Base-by-base conservation (phyloP, 2,888 invertebrate genomes). In the Meta bourneti region DNA sequence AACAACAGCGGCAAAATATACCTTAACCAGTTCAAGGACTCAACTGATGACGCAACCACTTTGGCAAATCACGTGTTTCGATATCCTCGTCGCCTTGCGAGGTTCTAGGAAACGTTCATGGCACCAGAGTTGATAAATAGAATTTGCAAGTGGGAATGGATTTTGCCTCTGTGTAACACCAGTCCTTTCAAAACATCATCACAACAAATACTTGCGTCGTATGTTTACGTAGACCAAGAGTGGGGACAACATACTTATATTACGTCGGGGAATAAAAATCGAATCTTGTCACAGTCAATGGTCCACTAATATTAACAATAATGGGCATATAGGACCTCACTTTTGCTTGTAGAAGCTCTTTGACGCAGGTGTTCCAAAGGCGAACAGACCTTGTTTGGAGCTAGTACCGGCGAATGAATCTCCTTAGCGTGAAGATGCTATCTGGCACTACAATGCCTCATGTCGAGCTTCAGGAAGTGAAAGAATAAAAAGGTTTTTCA, bases 351-450 rank as follows among this genome's bases (percentile, higher is more conserved):
- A 54, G 51, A 84, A 61, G 49, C 72, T n/a, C 16, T 20, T 34
- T 49, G n/a, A 74, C 20, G 85, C 85, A 86, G 85, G 77, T 86
- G 85, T 78, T 86, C 85, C 16, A 20, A 8, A 20, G 19, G n/a
- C 70, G 8, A 70, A 34, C 61, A 19, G 77, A 69, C 16, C 9
- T 16, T 61, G n/a, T 84, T 75, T 84, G 52, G 83, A n/a, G 83
- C 51, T 16, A 48, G 72, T 34, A 34, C 54, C 83, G 4, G 6
- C 77, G 13, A 69, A 69, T 77, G 51, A 61, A 85, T 85, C 69
- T 85, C 52, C 69, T 86, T 75, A 86, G 85, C 78, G 70, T 77
- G 85, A 86, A 86, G 85, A 86, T 78, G 85, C 69, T 77, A 85
- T 85, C 85, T 85, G 19, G 52, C 77, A 75, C 34, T 49, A 85